Base-by-base conservation (phyloP, 2,888 invertebrate genomes). In the Pediacus dermestoides region DNA sequence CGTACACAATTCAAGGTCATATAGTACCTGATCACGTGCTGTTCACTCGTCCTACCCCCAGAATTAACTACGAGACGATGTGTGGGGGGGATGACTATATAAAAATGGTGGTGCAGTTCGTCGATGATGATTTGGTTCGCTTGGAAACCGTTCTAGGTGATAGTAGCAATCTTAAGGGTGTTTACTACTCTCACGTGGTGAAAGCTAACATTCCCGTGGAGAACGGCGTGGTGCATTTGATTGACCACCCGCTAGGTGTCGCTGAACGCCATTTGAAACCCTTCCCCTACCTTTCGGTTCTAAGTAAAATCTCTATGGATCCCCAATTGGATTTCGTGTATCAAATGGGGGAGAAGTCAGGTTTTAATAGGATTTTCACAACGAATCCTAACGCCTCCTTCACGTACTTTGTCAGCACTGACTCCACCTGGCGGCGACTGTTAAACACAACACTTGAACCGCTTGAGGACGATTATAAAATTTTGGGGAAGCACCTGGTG, bases 141-240 rank as follows among this genome's bases (percentile, higher is more conserved):
- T 88, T 88, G 9, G 84, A 88, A 63, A 89, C 88, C 2, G 71
- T 85, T 26, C 70, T 82, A 18, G 88, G 87, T 1, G 86, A 87
- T 57, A 71, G 78, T 2, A 80, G 78, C 50, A 87, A 88, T 64
- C 76, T 81, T 10, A 76, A 81, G 21, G 91, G 89, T 7, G 86
- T 87, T 7, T 88, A 90, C 1, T 68, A 87, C 46, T 85, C 89
- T 1, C 87, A 90, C 66, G 85, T 93, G 39, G 80, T 91, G 3
- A 78, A 82, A 58, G 84, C 84, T 8, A 91, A 93, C 67, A 91
- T 93, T 46, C 92, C 92, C 0, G 88, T 93, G 11, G 80, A 80
- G 59, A 93, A 93, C 60, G 93, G 94, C 11, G 92, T 94, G 0
- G 83, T 93, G 1, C 94, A 94, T 68, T 77, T 94, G 42, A 92